These are phyloP conservation scores for Hylia prasina DNA, from an alignment of 2,113 vertebrate genomes.

Conservation along the genomic window DNA sequence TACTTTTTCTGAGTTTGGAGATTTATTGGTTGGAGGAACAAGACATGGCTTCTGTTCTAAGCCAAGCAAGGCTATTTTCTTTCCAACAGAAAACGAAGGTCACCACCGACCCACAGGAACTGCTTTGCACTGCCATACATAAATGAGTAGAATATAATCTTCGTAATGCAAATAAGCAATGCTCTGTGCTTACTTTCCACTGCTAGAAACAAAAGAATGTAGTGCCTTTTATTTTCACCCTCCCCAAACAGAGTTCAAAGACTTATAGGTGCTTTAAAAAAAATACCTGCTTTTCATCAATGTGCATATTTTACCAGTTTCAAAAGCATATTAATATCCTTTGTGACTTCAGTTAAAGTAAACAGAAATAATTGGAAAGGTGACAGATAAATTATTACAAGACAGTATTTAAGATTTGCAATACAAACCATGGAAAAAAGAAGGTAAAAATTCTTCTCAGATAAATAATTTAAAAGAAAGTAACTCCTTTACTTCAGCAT, in stretches of 20 bases:
- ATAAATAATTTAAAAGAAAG: constrained; percentile 44
- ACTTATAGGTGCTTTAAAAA: constrained; percentile 18
- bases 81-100: background rate
- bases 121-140: fast-evolving
- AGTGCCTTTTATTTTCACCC: background rate
- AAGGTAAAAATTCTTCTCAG: background rate
- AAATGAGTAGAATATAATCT: background rate
- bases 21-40: background rate
- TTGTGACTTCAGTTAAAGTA: constrained; percentile 42
- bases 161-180: background rate
- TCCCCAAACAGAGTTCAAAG: constrained; percentile 1
- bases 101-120: background rate
- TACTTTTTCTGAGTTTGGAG: background rate
- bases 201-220: background rate
- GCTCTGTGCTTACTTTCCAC: background rate
- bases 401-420: constrained; percentile 29
- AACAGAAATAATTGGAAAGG: constrained; percentile 55
- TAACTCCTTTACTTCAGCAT: background rate
- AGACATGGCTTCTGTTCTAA: background rate
- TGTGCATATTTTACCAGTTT: constrained; percentile 41
- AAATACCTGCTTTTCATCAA: constrained; percentile 18
- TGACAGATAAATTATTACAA: constrained; percentile 48
- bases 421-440: background rate
- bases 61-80: background rate
- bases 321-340: constrained; percentile 54